These are phyloP conservation scores for Arizona elegans DNA, from an alignment of 2,113 vertebrate genomes.

Conservation along the genomic window DNA sequence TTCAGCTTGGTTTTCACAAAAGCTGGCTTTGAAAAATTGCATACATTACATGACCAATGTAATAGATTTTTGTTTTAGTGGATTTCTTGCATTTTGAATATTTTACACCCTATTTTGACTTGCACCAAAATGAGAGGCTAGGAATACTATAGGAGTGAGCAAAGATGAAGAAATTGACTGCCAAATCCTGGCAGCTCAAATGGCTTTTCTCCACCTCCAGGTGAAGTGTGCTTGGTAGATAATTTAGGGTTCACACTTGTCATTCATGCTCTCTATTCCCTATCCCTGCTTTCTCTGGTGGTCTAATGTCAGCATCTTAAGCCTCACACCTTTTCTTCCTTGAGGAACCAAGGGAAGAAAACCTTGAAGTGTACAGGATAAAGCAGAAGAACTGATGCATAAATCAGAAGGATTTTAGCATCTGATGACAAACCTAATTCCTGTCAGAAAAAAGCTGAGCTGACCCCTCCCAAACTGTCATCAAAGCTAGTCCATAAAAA, in stretches of 20 bases:
- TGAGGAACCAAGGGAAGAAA: neutral
- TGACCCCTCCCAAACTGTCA: slow-evolving; percentile 79
- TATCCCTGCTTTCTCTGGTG: slow-evolving; percentile 8
- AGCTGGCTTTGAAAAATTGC: slow-evolving; percentile 9
- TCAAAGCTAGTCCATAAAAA: slow-evolving; percentile 85
- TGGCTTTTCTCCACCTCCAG: neutral
- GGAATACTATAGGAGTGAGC: neutral
- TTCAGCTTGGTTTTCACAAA: neutral
- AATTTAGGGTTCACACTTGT: neutral
- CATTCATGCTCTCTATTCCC: neutral
- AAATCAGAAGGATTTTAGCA: slow-evolving; percentile 88
- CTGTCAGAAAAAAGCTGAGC: slow-evolving; percentile 77
- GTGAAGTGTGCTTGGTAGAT: neutral
- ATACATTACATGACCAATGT: slow-evolving; percentile 25
- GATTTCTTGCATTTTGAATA: neutral
- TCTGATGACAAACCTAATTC: slow-evolving; percentile 88
- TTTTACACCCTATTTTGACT: neutral
- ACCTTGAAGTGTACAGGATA: slow-evolving; percentile 12
- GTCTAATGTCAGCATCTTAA: slow-evolving; percentile 34
- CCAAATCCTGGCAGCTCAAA: neutral
- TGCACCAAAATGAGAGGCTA: neutral
- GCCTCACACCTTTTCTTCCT: slow-evolving; percentile 13
- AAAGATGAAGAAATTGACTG: neutral
- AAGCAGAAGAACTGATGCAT: slow-evolving; percentile 67
- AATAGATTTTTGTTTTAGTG: neutral